Evolutionary conservation across 2,113 vertebrate genomes (phyloP).

Genomic region (Uria aalge): DNA sequence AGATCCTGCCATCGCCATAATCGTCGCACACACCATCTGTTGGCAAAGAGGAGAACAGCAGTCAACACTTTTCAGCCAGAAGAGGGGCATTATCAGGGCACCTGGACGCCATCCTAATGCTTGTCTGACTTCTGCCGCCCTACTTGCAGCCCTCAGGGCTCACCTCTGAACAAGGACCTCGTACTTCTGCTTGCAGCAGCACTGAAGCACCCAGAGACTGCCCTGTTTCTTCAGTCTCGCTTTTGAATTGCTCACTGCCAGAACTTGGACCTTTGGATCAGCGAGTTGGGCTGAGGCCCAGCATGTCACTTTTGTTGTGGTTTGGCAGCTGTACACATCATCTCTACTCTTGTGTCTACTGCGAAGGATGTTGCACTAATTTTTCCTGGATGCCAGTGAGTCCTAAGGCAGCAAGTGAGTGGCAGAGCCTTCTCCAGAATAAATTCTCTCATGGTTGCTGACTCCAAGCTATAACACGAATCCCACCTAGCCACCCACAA

Average conservation of each 20-base stretch:
- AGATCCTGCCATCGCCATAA: slow-evolving; percentile 74
- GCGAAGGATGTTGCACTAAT: neutral
- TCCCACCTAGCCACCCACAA: neutral
- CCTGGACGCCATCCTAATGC: neutral
- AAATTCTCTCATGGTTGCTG: neutral
- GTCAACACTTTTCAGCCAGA: neutral
- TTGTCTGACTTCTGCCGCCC: neutral
- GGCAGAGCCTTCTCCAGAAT: neutral
- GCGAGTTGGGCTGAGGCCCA: neutral
- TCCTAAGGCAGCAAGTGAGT: neutral
- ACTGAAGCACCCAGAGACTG: neutral
- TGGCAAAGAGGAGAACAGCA: slow-evolving; percentile 11
- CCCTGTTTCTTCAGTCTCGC: neutral
- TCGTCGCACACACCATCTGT: slow-evolving; percentile 77
- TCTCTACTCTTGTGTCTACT: neutral
- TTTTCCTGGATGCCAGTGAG: neutral
- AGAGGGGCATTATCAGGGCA: neutral
- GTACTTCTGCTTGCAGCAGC: neutral
- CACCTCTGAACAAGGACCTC: neutral
- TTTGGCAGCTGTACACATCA: neutral
- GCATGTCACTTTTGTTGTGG: neutral
- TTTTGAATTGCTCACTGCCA: neutral
- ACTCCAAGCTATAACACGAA: neutral
- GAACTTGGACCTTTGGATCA: neutral
- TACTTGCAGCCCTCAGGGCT: neutral